Evolutionary conservation across 2,797 vertebrate genomes (phyloP), one percentile per base, ranked within the genome.

Genomic region (Phrynocephalus vlangalii): DNA sequence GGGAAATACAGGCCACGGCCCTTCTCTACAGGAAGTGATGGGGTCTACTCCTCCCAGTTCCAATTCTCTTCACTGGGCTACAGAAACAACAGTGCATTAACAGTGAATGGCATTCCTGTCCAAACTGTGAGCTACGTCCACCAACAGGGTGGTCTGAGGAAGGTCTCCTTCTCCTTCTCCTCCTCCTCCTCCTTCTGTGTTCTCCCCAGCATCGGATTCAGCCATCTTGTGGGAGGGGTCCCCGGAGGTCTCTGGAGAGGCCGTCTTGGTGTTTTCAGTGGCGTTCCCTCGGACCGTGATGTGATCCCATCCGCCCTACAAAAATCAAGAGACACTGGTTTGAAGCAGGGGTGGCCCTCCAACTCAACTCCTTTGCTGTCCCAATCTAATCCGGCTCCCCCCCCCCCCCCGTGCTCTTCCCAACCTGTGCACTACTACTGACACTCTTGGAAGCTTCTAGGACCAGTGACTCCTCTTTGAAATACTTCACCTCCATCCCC

Each of bases 221-320:
- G 44, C 50, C 0, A 60, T 5, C 2, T 2, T 80, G 26, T 8
- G 50, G 0, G 85, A 16, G 71, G 86, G 15, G 38, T 94, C 90
- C 81, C 91, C 89, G 0, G 91, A 28, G 3, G 87, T 11, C 76
- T 94, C 94, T 3, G 90, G 93, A n/a, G 94, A 85, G 22, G 22
- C 0, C 1, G 94, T 83, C 56, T 93, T 95, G 0, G 96, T 87
- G 0, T 96, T 95, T 91, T 98, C 97, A 75, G 96, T 95, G 6
- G 97, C 95, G 83, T 99, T 99, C 86, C 97, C 99, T 93, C 99
- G 96, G 85, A 99, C 94, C 5, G 98, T 98, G 90, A 99, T 92
- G 92, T 99, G 97, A 87, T 99, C 99, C 99, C 99, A 99, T 48
- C 99, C 99, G 2, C 99, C 99, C 99, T 99, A 84, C 30, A 90